Base-by-base conservation (phyloP, 2,113 vertebrate genomes). In the Neoarius graeffei region DNA sequence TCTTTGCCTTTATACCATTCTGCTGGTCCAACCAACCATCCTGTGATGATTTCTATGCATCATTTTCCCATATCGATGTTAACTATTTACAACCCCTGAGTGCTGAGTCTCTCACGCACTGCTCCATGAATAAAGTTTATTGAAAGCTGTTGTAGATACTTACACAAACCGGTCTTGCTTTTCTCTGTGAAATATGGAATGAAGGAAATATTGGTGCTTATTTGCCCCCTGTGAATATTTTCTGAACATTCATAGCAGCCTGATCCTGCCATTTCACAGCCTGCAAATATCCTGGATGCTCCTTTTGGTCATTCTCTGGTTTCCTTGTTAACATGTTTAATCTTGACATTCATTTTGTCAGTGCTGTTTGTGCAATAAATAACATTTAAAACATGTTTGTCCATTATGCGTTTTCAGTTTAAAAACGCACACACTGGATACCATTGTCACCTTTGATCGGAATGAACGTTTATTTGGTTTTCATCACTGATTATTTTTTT, bases 301-400 rank as follows among this genome's bases (percentile, higher is more conserved):
- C 86, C 89, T 88, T 42, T 89, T 91, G 89, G 66, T 91, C 90
- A 85, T 91, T 93, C 90, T 91, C 86, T 92, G 90, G 84, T 92
- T 91, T 88, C 91, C 89, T 84, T 87, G 90, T 88, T 87, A 90
- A 91, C 77, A 79, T 93, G 85, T 88, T 91, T 93, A 94, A 94
- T 91, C 92, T 91, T 89, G 35, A 67, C 91, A 76, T 93, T 93
- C 90, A 93, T 93, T 94, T 94, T 95, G 94, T 95, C 93, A 92
- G 91, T 90, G 92, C 93, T 95, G 91, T 95, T 95, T 95, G 94
- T 95, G 95, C 94, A 96, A 94, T 95, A 95, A 95, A 96, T 91
- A 50, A 93, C 79, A 85, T 85, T 59, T 83, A 64, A 64, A 88
- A 87, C 81, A 71, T 30, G 4, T 74, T 76, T 13, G 5, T 10